Evolutionary conservation across 37 sponge, comb jelly and placozoan species (phyloP), one percentile per base, ranked within the genome.

Genomic region (Bolinopsis microptera): DNA sequence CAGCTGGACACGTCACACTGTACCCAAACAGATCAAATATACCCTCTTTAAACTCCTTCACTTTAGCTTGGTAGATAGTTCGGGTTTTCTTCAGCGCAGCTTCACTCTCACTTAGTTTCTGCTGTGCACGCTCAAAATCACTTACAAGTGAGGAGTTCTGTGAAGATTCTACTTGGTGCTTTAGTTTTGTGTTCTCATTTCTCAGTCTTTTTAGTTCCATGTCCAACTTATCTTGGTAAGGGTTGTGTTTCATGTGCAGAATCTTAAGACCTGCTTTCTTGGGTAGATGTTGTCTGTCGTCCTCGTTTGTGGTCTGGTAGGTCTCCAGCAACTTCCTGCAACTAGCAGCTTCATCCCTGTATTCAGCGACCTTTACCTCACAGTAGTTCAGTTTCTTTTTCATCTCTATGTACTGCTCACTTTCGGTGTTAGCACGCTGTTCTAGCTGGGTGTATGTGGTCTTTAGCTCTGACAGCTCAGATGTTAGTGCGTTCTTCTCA

Each of bases 211-310:
- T 39, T 40, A 86, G 24, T 38, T 86, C 90, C 0, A 25, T 0
- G 3, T 86, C 61, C 90, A 86, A 86, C 90, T 77, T 77, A 77
- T 32, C 32, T 32, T 77, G 80, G 80, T 77, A 77, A 3, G 80
- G 80, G 80, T 77, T 77, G 27, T 77, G 80, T 32, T 34, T 77
- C 80, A 77, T 77, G 80, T 77, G 80, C 3, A 77, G 80, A 35
- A 32, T 48, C 33, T 77, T 77, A 35, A 36, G 36, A 18, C 80
- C 80, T 0, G 80, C 33, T 18, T 77, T 31, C 37, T 77, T 77
- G 80, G 80, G 80, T 35, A 77, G 33, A 32, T 32, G 27, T 32
- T 77, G 80, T 13, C 80, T 27, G 9, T 77, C 80, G 0, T 34
- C 80, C 37, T 77, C 80, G 0, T 1, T 34, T 1, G 80, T 33